These are phyloP conservation scores for Drosophila anomalata DNA, from an alignment of 2,888 invertebrate species.

Conservation along the genomic window DNA sequence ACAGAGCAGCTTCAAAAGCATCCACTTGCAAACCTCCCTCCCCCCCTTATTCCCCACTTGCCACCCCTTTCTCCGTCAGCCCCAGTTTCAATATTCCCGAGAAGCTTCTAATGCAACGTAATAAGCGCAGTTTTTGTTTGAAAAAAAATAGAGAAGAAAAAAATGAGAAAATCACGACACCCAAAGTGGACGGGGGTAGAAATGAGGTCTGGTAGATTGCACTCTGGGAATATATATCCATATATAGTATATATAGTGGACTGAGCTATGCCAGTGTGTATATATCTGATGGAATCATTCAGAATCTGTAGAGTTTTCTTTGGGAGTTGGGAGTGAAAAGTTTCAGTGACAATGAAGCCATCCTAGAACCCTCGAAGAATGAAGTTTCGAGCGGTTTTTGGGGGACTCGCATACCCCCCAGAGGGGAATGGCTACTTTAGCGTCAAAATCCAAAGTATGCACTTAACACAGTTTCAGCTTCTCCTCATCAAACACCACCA, in stretches of 20 bases:
- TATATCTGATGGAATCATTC: conserved; percentile 32
- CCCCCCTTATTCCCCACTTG: not conserved
- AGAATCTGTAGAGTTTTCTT: conserved; percentile 41
- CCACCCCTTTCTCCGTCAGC: not conserved
- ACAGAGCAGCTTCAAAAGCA: conserved; percentile 42
- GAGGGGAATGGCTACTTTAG: conserved; percentile 33
- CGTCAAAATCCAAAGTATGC: conserved; percentile 41
- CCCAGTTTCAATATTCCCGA: not conserved
- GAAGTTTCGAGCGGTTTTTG: conserved; percentile 20
- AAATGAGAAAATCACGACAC: conserved; percentile 9
- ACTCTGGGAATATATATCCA: conserved; percentile 52
- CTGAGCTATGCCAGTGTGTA: not conserved
- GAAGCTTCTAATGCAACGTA: conserved; percentile 69
- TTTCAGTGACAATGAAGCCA: conserved; percentile 66
- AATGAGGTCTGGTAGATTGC: conserved; percentile 51
- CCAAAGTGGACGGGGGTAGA: not conserved
- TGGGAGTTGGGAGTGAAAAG: conserved; percentile 12
- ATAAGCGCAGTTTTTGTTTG: conserved; percentile 75
- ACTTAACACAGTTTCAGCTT: conserved; percentile 69
- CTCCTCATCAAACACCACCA: conserved; percentile 5
- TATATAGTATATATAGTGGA: not conserved
- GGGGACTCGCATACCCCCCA: not conserved
- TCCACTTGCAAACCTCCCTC: conserved; percentile 4
- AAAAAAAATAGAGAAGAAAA: conserved; percentile 26
- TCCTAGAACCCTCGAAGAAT: conserved; percentile 51